Evolutionary conservation across 2,113 vertebrate genomes (phyloP).

Genomic region (Indicator maculatus): DNA sequence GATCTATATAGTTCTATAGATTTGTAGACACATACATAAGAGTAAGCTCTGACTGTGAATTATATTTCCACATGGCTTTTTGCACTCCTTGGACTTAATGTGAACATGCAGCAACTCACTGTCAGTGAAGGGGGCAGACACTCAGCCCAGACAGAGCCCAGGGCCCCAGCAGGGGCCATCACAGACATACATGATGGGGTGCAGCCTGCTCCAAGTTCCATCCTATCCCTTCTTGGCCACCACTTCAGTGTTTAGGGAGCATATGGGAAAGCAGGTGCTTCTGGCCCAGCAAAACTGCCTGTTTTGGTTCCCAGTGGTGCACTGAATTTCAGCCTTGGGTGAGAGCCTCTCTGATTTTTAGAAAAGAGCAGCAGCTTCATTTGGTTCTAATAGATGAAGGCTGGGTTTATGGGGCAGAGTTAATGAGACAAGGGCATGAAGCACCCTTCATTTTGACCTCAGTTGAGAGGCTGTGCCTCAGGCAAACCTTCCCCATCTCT

Average conservation of each 20-base stretch:
- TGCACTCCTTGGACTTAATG: not conserved
- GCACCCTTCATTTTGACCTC: fast-evolving
- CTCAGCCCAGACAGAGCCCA: not conserved
- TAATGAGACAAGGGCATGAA: not conserved
- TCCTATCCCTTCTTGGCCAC: not conserved
- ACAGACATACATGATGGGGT: fast-evolving
- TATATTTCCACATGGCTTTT: not conserved
- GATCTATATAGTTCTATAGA: no score
- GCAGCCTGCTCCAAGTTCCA: not conserved
- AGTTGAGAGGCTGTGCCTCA: not conserved
- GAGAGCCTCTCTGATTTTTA: not conserved
- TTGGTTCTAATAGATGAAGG: not conserved
- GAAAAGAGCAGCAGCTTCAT: not conserved
- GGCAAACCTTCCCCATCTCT: not conserved
- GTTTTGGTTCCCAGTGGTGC: not conserved
- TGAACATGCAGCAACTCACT: not conserved
- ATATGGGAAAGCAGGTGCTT: not conserved
- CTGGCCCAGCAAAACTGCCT: not conserved
- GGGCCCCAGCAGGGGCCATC: no score
- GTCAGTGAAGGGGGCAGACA: not conserved
- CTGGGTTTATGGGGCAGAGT: not conserved
- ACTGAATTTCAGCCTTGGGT: not conserved
- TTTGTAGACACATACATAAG: not conserved
- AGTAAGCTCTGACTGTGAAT: not conserved
- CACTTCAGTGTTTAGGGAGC: not conserved